Percentiles rank a stretch among this genome's conserved stretches.
phyloP scores from a whole-genome alignment of 2,797 vertebrate species.

The Gobionotothen gibberifrons region DNA sequence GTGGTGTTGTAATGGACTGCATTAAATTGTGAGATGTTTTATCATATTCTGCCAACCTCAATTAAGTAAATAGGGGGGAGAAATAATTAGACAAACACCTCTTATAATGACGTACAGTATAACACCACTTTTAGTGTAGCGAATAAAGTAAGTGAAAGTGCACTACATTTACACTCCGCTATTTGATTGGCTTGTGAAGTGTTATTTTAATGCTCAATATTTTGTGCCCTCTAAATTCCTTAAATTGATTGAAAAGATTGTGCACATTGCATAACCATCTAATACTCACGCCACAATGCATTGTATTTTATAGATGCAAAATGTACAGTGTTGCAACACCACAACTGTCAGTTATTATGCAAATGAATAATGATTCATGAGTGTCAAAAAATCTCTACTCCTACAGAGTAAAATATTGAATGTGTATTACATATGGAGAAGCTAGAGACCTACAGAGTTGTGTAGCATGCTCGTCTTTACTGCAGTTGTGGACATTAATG shows the following conservation, averaged over 20 bases:
- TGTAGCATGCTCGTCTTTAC: conserved; percentile 2
- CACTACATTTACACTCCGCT: background rate
- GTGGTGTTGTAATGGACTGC: no score
- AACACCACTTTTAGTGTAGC: background rate
- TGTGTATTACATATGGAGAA: background rate
- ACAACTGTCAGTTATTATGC: background rate
- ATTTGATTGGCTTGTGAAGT: background rate
- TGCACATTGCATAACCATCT: background rate
- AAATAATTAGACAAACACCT: no score
- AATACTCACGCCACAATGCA: background rate
- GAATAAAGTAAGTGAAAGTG: background rate
- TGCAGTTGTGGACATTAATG: background rate
- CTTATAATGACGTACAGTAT: no score
- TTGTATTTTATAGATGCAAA: background rate
- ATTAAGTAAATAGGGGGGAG: no score
- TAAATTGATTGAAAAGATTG: background rate
- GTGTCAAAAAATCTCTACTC: no score
- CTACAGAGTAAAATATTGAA: background rate
- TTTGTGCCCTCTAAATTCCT: background rate
- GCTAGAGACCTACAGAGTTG: background rate
- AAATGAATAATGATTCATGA: background rate
- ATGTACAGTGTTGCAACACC: background rate
- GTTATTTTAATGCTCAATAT: background rate
- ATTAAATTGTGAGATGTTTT: no score
- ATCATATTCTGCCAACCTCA: no score